phyloP scores from a whole-genome alignment of 2,888 invertebrate genomes.

The Noctua janthina region DNA sequence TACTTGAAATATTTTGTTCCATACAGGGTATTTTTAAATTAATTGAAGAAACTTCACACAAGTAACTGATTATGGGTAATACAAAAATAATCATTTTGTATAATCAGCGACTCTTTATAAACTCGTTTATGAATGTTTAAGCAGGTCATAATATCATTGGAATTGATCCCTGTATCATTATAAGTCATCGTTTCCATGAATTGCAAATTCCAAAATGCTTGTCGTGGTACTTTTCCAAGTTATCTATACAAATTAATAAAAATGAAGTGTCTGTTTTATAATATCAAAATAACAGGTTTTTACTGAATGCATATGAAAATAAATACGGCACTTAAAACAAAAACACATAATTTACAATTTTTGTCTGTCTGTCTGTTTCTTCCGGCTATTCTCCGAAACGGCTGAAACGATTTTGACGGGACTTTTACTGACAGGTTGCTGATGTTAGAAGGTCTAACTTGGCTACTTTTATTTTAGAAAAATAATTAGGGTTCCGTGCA shows the following conservation, averaged over 20 bases:
- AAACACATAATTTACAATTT: too few species aligned
- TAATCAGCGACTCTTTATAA: neutral
- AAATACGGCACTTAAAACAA: too few species aligned
- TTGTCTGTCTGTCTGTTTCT: too few species aligned
- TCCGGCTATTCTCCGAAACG: too few species aligned
- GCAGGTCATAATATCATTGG: neutral
- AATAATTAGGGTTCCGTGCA: too few species aligned
- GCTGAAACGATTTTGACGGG: too few species aligned
- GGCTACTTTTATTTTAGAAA: too few species aligned
- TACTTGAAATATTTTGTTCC: neutral
- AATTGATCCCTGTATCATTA: conserved; percentile 1
- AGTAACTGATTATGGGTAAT: neutral
- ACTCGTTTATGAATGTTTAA: neutral
- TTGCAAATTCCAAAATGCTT: conserved; percentile 29
- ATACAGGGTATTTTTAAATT: neutral
- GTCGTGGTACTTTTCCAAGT: conserved; percentile 9
- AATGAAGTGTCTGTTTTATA: too few species aligned
- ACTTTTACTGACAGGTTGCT: too few species aligned
- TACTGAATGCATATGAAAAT: too few species aligned
- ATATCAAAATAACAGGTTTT: too few species aligned
- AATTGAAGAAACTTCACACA: neutral
- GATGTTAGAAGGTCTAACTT: too few species aligned
- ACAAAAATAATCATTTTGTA: neutral
- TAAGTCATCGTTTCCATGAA: conserved; percentile 26
- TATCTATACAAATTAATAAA: neutral